These are phyloP conservation scores for Maniola jurtina DNA, from an alignment of 1,140 invertebrate species.

Conservation along the genomic window DNA sequence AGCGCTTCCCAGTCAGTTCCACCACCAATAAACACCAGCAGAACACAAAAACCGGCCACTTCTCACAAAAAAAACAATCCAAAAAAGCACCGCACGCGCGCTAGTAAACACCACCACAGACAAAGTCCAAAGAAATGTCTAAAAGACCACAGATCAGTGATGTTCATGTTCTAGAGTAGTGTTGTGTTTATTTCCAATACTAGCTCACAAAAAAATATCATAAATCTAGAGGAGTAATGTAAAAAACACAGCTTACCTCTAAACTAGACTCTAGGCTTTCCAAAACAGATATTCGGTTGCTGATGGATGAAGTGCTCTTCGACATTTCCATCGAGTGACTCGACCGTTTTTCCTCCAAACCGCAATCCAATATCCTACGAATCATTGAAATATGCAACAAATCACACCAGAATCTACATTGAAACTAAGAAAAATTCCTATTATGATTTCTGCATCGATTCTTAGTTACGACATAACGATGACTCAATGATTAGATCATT, in stretches of 20 bases:
- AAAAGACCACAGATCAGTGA: too few relatives aligned
- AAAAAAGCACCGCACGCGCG: too few relatives aligned
- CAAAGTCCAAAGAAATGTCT: too few relatives aligned
- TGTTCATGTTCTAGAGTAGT: too few relatives aligned
- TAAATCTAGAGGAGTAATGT: not conserved
- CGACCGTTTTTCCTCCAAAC: constrained; percentile 62
- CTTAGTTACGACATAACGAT: not conserved
- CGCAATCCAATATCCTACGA: constrained; percentile 63
- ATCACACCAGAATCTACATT: not conserved
- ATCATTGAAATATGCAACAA: constrained; percentile 11
- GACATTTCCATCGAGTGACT: constrained; percentile 75
- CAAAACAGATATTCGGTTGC: constrained; percentile 66
- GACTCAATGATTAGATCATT: constrained; percentile 24
- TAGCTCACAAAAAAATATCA: too few relatives aligned
- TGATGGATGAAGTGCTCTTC: constrained; percentile 76
- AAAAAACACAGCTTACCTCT: constrained; percentile 29
- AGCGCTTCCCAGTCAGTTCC: too few relatives aligned
- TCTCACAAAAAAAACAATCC: too few relatives aligned
- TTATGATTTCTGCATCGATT: not conserved
- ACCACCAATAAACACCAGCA: too few relatives aligned
- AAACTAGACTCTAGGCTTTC: constrained; percentile 52
- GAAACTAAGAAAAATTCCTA: not conserved
- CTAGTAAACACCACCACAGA: too few relatives aligned
- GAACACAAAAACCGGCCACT: too few relatives aligned
- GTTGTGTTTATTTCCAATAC: too few relatives aligned